Percentiles rank a stretch among this genome's conserved stretches.
Conservation (phyloP, 2,797 vertebrate genomes). For the Sebastes hubbsi region DNA sequence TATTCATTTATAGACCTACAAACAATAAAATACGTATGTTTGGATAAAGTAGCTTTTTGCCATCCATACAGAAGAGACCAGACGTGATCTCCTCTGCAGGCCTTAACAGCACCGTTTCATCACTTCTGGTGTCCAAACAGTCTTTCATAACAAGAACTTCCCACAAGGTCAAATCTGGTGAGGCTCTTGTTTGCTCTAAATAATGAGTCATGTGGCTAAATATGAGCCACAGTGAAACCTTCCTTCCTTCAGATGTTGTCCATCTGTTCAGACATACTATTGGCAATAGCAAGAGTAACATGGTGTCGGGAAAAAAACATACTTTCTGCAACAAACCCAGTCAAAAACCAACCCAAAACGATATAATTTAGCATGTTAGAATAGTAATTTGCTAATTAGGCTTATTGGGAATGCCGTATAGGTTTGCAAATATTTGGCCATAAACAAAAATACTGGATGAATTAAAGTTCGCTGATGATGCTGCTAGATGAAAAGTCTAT, state of each 20-base stretch:
- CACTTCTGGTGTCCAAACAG: constrained; percentile 29
- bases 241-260: constrained; percentile 21
- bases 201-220: constrained; percentile 36
- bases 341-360: background rate
- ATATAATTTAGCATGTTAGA: background rate
- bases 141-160: constrained; percentile 11
- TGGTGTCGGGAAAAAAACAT: background rate
- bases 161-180: background rate
- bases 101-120: background rate
- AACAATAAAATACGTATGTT: background rate
- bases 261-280: constrained; percentile 43
- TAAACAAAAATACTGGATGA: background rate
- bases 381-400: background rate
- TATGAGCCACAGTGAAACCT: background rate
- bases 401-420: no score
- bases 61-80: background rate
- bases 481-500: background rate
- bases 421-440: background rate
- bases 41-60: background rate
- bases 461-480: background rate
- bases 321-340: background rate
- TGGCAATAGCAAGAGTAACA: constrained; percentile 11
- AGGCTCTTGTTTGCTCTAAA: constrained; percentile 14
- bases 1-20: background rate
- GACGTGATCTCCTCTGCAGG: background rate